Evolutionary conservation across 2,113 vertebrate genomes (phyloP), one percentile per base, ranked within the genome.

Genomic region (Heteronetta atricapilla): DNA sequence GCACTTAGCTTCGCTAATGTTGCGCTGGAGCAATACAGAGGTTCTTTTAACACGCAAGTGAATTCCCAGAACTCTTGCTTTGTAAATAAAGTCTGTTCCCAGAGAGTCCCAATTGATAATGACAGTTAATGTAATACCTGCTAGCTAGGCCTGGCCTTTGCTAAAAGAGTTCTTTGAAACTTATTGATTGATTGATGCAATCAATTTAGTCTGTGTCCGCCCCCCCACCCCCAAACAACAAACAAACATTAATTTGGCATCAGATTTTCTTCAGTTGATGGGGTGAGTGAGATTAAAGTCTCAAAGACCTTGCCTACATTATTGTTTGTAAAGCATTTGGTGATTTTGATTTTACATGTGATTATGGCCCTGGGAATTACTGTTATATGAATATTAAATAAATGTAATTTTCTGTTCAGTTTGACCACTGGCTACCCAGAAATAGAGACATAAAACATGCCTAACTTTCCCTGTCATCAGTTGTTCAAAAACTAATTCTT

Each of bases 11-110:
- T 79, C 90, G n/a, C 86, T 86, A 82, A 64, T 34, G 42, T 88
- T 2, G 2, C 29, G 67, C 33, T 93, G 80, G 69, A 95, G 83
- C 58, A 75, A 15, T 84, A 86, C 1, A 23, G 53, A 92, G 64
- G 52, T 91, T 95, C 80, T 88, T 79, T 73, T 84, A 91, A 88
- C 48, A 64, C 11, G 76, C 12, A 13, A 64, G 33, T 92, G 70
- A 75, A 82, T 96, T 96, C 96, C 88, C 93, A 95, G 95, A 96
- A 97, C 76, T 90, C 86, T 64, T 90, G 81, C 86, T 96, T 90
- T 96, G 93, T 94, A 97, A 96, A 97, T 90, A 95, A 94, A 66
- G 68, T 88, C 75, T 90, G 86, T 95, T 94, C 76, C 80, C 31
- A 7, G 75, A 18, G 22, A 95, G 70, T 82, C 58, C 81, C 93